phyloP scores from a whole-genome alignment of 2,797 vertebrate genomes.

The Chromis chromis region DNA sequence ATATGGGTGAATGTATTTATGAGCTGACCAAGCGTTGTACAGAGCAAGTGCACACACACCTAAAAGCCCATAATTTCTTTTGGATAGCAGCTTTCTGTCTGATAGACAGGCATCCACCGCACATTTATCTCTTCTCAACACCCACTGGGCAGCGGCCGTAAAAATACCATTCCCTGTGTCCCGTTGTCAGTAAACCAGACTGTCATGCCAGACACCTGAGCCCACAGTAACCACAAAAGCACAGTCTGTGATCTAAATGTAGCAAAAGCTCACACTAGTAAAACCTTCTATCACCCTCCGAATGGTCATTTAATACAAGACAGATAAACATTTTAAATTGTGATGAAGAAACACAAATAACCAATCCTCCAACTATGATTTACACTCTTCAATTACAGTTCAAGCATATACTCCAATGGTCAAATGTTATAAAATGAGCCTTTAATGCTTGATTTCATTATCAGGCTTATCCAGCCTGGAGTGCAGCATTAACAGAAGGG shows the following conservation, averaged over 20 bases:
- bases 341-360: background rate
- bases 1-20: conserved; percentile 47
- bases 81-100: conserved; percentile 55
- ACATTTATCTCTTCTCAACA: conserved; percentile 51
- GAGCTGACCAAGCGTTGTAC: conserved; percentile 38
- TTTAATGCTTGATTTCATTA: conserved; percentile 7
- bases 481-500: background rate
- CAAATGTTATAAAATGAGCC: background rate
- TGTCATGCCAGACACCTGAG: conserved; percentile 22
- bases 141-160: conserved; percentile 52
- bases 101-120: conserved; percentile 50
- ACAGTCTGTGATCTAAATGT: conserved; percentile 5
- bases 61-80: conserved; percentile 54
- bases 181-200: conserved; percentile 28
- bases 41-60: conserved; percentile 50
- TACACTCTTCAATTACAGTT: background rate
- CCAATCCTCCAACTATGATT: background rate
- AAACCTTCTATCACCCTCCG: background rate
- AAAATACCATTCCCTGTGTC: conserved; percentile 33
- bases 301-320: conserved; percentile 4
- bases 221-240: conserved; percentile 18
- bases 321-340: background rate
- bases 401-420: background rate
- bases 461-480: conserved; percentile 1
- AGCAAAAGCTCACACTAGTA: background rate